Percentiles rank a stretch among this genome's conserved stretches.
phyloP scores from a whole-genome alignment of 2,113 vertebrate genomes.

The Pyxicephalus adspersus region DNA sequence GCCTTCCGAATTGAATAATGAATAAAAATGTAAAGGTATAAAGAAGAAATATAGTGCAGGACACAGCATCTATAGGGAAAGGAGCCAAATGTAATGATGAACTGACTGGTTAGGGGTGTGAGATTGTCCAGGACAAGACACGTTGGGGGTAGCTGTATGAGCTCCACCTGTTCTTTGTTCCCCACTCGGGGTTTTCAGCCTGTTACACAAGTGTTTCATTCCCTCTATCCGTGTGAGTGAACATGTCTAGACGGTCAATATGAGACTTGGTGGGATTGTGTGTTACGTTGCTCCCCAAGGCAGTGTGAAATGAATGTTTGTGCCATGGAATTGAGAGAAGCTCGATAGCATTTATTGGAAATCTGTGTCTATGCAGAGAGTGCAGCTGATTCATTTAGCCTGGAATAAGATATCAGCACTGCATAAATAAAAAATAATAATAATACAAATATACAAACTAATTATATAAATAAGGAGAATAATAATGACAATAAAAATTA shows the following conservation, averaged over 20 bases:
- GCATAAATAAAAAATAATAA: too few species aligned
- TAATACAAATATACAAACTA: too few species aligned
- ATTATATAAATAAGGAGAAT: too few species aligned
- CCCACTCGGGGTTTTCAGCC: background rate
- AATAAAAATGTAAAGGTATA: too few species aligned
- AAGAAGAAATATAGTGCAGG: too few species aligned
- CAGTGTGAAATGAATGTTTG: slow-evolving; percentile 79
- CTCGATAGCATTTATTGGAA: slow-evolving; percentile 73
- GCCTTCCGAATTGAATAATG: too few species aligned
- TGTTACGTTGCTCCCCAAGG: slow-evolving; percentile 73
- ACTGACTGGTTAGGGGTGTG: too few species aligned
- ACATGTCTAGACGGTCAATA: slow-evolving; percentile 77
- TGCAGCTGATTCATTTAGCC: slow-evolving; percentile 60
- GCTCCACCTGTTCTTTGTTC: slow-evolving; percentile 6
- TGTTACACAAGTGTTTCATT: slow-evolving; percentile 55
- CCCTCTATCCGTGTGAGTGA: slow-evolving; percentile 63
- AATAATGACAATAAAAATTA: too few species aligned
- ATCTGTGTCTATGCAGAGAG: slow-evolving; percentile 66
- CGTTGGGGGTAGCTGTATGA: background rate
- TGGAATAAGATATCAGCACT: background rate
- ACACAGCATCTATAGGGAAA: too few species aligned
- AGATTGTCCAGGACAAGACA: too few species aligned
- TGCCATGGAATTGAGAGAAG: slow-evolving; percentile 78
- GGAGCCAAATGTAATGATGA: too few species aligned
- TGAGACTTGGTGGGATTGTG: slow-evolving; percentile 77